phyloP scores from a whole-genome alignment of 2,888 invertebrate species.

The Marronus borbonicus region DNA sequence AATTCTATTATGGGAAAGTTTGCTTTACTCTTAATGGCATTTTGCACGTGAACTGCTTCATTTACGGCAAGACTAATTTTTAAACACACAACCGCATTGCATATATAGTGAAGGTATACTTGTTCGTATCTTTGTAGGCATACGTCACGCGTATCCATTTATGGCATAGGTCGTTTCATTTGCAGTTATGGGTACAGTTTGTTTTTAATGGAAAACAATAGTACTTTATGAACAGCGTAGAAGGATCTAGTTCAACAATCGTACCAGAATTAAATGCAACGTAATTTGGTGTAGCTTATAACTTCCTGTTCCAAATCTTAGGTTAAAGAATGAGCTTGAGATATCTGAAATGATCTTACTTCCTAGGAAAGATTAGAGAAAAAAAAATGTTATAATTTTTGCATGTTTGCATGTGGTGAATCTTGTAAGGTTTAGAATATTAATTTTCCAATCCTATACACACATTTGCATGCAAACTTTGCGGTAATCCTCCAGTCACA shows the following conservation, averaged over 20 bases:
- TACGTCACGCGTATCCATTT: conserved; percentile 30
- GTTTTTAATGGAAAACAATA: conserved; percentile 26
- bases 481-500: no score
- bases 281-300: no score
- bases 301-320: no score
- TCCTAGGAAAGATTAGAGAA: no score
- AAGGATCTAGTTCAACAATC: not conserved
- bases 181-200: not conserved
- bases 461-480: no score
- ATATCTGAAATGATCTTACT: no score
- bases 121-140: conserved; percentile 25
- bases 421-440: no score
- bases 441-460: no score
- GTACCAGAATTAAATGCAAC: no score
- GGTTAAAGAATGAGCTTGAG: no score
- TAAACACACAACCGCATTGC: conserved; percentile 40
- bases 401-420: no score
- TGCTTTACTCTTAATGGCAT: conserved; percentile 45
- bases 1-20: conserved; percentile 49
- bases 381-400: no score
- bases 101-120: conserved; percentile 9
- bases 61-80: conserved; percentile 47
- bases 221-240: not conserved
- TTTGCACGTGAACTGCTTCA: conserved; percentile 47
- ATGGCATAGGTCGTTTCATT: conserved; percentile 12